A percentile compares a stretch with the other conserved stretches of the same genome.
These are phyloP conservation scores for Thamnophis elegans DNA, from an alignment of 2,797 vertebrate species.

Conservation along the genomic window DNA sequence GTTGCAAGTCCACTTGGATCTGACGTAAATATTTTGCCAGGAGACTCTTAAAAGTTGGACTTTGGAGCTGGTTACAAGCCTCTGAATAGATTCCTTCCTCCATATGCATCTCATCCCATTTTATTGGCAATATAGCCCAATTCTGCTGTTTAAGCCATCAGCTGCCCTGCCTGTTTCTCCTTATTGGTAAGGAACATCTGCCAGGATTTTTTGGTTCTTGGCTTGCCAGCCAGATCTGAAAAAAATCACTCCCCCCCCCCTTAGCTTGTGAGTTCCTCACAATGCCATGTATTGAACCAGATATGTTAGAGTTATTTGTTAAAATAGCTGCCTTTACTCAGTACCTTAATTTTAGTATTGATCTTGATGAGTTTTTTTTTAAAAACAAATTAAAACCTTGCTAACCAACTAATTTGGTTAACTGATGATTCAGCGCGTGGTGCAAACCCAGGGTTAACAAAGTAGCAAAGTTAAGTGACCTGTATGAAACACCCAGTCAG, in stretches of 20 bases:
- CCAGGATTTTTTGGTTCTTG: neutral
- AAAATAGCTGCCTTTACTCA: neutral
- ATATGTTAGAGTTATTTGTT: neutral
- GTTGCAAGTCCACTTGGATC: neutral
- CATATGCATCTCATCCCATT: neutral
- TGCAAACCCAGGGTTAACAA: neutral
- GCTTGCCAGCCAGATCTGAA: neutral
- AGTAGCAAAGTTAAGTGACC: neutral
- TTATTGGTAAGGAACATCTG: neutral
- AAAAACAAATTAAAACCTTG: neutral
- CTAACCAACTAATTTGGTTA: neutral
- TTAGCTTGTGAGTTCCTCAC: neutral
- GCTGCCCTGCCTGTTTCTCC: neutral
- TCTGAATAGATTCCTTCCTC: neutral
- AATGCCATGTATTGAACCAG: neutral
- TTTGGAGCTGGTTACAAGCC: neutral
- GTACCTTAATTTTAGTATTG: neutral
- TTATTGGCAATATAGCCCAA: neutral
- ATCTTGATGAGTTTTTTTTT: neutral
- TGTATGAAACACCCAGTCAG: neutral
- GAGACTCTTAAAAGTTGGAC: neutral
- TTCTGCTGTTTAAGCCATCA: neutral
- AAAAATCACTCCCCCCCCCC: neutral
- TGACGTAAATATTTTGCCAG: neutral
- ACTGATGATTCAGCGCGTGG: neutral